Conservation (phyloP, 2,113 vertebrate species). For the Elgaria multicarinata region DNA sequence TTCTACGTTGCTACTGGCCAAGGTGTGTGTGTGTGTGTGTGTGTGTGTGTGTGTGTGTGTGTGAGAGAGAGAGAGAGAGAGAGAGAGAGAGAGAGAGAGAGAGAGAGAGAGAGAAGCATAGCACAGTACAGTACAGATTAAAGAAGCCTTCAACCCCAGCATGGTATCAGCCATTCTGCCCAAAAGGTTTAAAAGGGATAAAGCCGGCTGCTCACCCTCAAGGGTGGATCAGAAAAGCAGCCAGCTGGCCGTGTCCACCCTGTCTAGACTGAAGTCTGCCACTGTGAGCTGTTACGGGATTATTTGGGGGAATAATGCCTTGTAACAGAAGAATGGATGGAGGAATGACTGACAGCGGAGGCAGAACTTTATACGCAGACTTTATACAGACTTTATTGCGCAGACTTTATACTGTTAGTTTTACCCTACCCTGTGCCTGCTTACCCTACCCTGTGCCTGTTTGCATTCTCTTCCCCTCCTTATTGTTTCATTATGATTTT, state of each 20-base stretch:
- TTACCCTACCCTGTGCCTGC: no score
- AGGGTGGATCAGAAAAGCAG: background rate
- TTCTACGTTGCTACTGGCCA: background rate
- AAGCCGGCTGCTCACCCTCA: fast-evolving
- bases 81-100: background rate
- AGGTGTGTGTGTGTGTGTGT: no score
- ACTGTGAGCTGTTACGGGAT: background rate
- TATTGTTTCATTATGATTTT: no score
- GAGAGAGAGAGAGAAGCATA: background rate
- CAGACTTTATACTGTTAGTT: no score
- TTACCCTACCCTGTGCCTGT: no score
- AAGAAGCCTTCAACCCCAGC: fast-evolving
- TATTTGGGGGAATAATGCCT: background rate
- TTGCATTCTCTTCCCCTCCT: no score
- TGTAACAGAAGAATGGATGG: no score
- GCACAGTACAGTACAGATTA: no score
- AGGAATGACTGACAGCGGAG: background rate
- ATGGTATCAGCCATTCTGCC: background rate
- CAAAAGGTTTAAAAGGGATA: constrained; percentile 6
- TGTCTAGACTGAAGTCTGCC: constrained; percentile 22
- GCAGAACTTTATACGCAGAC: no score
- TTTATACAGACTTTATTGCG: no score
- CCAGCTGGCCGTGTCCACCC: background rate
- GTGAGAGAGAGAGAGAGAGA: background rate
- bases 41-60: no score